phyloP scores from a whole-genome alignment of 2,888 invertebrate genomes.

The Pycnomerus fuliginosus region DNA sequence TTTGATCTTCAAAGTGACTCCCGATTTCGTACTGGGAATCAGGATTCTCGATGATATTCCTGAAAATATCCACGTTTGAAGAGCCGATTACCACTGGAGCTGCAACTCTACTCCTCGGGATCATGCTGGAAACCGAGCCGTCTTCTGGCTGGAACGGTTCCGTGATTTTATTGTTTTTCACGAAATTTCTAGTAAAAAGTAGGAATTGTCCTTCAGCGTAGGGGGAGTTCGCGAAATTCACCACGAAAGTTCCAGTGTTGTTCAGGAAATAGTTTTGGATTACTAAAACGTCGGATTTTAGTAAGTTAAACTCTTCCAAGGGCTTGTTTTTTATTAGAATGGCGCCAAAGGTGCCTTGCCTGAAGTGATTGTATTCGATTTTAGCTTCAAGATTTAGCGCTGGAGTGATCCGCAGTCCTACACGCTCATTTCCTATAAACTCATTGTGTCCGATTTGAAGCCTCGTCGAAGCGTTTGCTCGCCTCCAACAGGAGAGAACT shows the following conservation, averaged over 20 bases:
- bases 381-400: slow-evolving; percentile 75
- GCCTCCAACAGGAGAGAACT: slow-evolving; percentile 79
- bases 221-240: slow-evolving; percentile 83
- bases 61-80: slow-evolving; percentile 81
- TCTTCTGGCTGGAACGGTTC: slow-evolving; percentile 77
- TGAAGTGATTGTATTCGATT: slow-evolving; percentile 89
- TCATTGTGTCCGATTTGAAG: slow-evolving; percentile 85
- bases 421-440: slow-evolving; percentile 73
- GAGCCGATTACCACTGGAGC: slow-evolving; percentile 92
- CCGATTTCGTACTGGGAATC: slow-evolving; percentile 92
- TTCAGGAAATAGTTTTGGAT: slow-evolving; percentile 87
- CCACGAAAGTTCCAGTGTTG: slow-evolving; percentile 87
- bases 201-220: slow-evolving; percentile 81
- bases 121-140: slow-evolving; percentile 68
- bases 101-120: slow-evolving; percentile 88
- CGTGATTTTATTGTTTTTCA: slow-evolving; percentile 79
- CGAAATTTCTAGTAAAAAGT: slow-evolving; percentile 83
- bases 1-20: slow-evolving; percentile 92
- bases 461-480: slow-evolving; percentile 56
- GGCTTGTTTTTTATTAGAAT: slow-evolving; percentile 81
- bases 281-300: slow-evolving; percentile 70
- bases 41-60: slow-evolving; percentile 91
- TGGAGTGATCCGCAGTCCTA: slow-evolving; percentile 77
- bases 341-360: slow-evolving; percentile 77
- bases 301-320: slow-evolving; percentile 75